phyloP scores from a whole-genome alignment of 2,113 vertebrate species.

The Scatophagus argus region DNA sequence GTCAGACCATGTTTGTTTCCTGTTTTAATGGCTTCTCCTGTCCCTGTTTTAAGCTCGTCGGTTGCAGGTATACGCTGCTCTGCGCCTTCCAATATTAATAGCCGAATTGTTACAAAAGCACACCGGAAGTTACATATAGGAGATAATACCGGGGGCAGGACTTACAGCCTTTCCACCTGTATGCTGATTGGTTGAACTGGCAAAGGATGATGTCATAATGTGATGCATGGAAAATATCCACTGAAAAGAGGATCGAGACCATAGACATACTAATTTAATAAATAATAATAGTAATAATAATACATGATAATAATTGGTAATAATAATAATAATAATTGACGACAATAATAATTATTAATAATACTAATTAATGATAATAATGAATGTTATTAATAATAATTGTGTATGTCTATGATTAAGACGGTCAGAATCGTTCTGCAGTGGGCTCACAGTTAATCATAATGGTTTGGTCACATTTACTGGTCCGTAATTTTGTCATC shows the following conservation, averaged over 20 bases:
- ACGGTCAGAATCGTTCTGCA: too few relatives aligned
- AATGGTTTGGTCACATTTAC: too few relatives aligned
- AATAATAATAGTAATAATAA: too few relatives aligned
- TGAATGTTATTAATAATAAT: too few relatives aligned
- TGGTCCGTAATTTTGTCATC: too few relatives aligned
- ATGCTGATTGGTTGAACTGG: slow-evolving; percentile 50
- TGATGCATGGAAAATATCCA: background rate
- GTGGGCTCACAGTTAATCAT: too few relatives aligned
- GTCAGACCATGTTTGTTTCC: slow-evolving; percentile 78
- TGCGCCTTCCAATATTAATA: background rate
- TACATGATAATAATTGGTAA: too few relatives aligned
- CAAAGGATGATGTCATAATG: background rate
- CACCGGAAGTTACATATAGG: background rate
- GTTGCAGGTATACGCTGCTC: background rate
- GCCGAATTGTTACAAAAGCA: background rate
- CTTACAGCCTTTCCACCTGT: rapidly evolving
- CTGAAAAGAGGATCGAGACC: background rate
- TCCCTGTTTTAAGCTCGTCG: background rate
- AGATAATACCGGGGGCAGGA: slow-evolving; percentile 9
- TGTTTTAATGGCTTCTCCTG: rapidly evolving
- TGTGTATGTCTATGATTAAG: too few relatives aligned
- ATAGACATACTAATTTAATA: too few relatives aligned
- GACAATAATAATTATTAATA: too few relatives aligned
- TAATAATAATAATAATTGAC: too few relatives aligned
- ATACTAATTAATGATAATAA: too few relatives aligned